Evolutionary conservation across 1,140 invertebrate genomes (phyloP).

Genomic region (Chironomus striatipennis): DNA sequence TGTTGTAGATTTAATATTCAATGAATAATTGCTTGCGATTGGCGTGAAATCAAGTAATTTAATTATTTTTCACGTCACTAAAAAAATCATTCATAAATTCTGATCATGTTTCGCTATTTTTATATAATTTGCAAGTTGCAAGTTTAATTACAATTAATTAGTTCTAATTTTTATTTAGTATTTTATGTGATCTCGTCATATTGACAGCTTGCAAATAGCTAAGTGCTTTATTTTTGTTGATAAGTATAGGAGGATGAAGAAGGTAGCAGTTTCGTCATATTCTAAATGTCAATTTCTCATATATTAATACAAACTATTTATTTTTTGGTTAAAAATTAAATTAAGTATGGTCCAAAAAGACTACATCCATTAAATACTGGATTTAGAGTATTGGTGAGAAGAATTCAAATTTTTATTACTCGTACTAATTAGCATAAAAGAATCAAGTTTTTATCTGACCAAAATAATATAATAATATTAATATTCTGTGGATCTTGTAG

Average conservation of each 20-base stretch:
- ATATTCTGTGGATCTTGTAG: too few species aligned
- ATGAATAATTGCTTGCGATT: not conserved
- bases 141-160: not conserved
- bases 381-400: not conserved
- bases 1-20: too few species aligned
- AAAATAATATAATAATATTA: too few species aligned
- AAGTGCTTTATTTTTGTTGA: not conserved
- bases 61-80: not conserved
- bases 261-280: not conserved
- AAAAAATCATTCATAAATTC: not conserved
- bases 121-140: not conserved
- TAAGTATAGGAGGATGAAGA: not conserved
- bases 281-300: too few species aligned
- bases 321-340: not conserved
- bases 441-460: not conserved
- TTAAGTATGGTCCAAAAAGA: slow-evolving; percentile 6
- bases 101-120: not conserved
- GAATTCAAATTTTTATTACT: not conserved
- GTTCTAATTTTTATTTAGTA: not conserved
- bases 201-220: not conserved
- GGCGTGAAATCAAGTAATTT: not conserved
- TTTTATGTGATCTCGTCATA: not conserved
- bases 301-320: not conserved
- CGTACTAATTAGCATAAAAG: not conserved
- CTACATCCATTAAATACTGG: slow-evolving; percentile 10